These are phyloP conservation scores for Neuroterus valhalla DNA, from an alignment of 1,140 invertebrate species.

Conservation along the genomic window DNA sequence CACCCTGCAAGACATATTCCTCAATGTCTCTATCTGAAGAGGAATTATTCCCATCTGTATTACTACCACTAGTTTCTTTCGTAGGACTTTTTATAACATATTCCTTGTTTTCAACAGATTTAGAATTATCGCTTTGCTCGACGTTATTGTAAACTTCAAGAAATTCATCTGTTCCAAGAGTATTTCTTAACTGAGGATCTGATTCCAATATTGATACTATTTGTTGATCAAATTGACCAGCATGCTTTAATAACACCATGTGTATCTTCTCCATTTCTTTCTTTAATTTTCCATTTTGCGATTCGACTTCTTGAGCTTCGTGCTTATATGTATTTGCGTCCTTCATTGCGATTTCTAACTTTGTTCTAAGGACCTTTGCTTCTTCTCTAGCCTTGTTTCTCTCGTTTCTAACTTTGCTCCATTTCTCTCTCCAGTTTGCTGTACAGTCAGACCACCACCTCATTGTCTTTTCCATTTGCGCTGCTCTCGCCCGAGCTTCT, in stretches of 20 bases:
- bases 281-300: conserved; percentile 87
- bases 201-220: conserved; percentile 69
- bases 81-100: conserved; percentile 22
- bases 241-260: conserved; percentile 81
- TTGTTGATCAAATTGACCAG: conserved; percentile 78
- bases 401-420: conserved; percentile 93
- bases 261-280: conserved; percentile 88
- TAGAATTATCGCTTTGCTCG: conserved; percentile 39
- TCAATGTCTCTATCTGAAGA: conserved; percentile 76
- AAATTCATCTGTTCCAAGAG: conserved; percentile 67
- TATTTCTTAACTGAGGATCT: conserved; percentile 67
- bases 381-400: conserved; percentile 92
- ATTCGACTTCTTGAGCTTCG: conserved; percentile 86
- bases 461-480: conserved; percentile 99
- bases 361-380: conserved; percentile 85
- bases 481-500: conserved; percentile 90
- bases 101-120: conserved; percentile 45
- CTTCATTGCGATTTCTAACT: conserved; percentile 86
- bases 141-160: conserved; percentile 68
- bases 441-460: conserved; percentile 97
- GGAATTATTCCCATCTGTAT: conserved; percentile 41
- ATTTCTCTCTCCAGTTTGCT: conserved; percentile 94
- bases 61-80: not conserved
- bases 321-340: conserved; percentile 85
- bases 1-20: conserved; percentile 79